Base-by-base conservation (phyloP, 2,888 invertebrate genomes). In the Philopedon plagiatum region DNA sequence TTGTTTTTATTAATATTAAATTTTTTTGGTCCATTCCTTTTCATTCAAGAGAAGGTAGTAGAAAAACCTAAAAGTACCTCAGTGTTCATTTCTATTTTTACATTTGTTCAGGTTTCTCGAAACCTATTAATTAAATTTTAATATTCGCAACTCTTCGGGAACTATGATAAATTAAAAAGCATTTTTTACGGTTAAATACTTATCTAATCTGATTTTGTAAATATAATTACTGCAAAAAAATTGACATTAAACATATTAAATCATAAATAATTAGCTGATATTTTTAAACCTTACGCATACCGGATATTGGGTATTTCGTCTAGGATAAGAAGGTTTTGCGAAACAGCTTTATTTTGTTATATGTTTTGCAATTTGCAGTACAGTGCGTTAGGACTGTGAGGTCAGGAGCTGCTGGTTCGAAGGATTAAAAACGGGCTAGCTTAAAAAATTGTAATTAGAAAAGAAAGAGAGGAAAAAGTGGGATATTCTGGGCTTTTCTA, bases 241-340 rank as follows among this genome's bases (percentile, higher is more conserved):
- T 23, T 60, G 37, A 41, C 41, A 44, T 41, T 41, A 60, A 41
- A 60, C 51, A 29, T 54, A 54, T 60, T 60, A 60, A 41, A 39
- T 60, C 39, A 60, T 39, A 41, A 39, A 26, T 41, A 60, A 41
- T 60, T 60, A n/a, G 41, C 5, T 23, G 37, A 60, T 60, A 60
- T 60, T 60, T 60, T 60, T 60, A 60, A 60, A 23, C 21, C 39
- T 60, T 39, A 60, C 60, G 44, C 39, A 13, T 60, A 15, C 58
- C 18, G 51, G 51, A 54, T 54, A 54, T 54, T 29, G 51, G 18
- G 18, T 26, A 54, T 26, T 54, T 29, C 29, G 29, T 9, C 15
- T 58, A 37, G 39, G 37, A 37, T 13, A n/a, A 57, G 29, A 26
- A 5, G 39, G 2, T 39, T 9, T 19, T 18, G 13, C 5, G 19